A percentile compares a stretch with the other conserved stretches of the same genome.
Conservation (phyloP, 2,113 vertebrate species). For the Amphiprion percula region DNA sequence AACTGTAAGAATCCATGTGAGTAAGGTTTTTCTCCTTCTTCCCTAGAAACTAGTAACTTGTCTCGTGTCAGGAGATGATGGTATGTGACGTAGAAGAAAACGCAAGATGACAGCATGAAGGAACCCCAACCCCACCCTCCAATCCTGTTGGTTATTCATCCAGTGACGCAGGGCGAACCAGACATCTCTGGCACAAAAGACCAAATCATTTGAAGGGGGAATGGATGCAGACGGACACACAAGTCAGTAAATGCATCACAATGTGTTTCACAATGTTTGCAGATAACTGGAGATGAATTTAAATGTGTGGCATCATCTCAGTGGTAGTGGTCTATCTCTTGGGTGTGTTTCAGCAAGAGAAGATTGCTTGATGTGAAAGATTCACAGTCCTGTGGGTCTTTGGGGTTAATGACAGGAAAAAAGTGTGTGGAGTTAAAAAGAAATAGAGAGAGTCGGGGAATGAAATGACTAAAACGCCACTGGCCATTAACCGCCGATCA, state of each 20-base stretch:
- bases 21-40: neutral
- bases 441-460: constrained; percentile 80
- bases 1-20: neutral
- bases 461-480: constrained; percentile 88
- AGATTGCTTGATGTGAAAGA: neutral
- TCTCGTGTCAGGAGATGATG: constrained; percentile 32
- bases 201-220: constrained; percentile 11
- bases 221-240: constrained; percentile 11
- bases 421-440: constrained; percentile 12
- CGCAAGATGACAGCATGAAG: constrained; percentile 50
- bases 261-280: constrained; percentile 9
- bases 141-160: constrained; percentile 48
- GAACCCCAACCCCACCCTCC: constrained; percentile 48
- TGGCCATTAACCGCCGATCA: constrained; percentile 90
- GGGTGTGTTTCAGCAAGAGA: constrained; percentile 5
- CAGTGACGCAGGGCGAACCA: constrained; percentile 52
- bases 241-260: constrained; percentile 17
- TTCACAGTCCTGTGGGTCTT: constrained; percentile 1
- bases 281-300: neutral
- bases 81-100: constrained; percentile 56
- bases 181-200: constrained; percentile 42
- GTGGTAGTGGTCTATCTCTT: neutral
- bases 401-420: constrained; percentile 44
- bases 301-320: neutral
- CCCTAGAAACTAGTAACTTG: constrained; percentile 21